Evolutionary conservation across 2,113 vertebrate species (phyloP), one percentile per base, ranked within the genome.

Genomic region (Laticauda colubrina): DNA sequence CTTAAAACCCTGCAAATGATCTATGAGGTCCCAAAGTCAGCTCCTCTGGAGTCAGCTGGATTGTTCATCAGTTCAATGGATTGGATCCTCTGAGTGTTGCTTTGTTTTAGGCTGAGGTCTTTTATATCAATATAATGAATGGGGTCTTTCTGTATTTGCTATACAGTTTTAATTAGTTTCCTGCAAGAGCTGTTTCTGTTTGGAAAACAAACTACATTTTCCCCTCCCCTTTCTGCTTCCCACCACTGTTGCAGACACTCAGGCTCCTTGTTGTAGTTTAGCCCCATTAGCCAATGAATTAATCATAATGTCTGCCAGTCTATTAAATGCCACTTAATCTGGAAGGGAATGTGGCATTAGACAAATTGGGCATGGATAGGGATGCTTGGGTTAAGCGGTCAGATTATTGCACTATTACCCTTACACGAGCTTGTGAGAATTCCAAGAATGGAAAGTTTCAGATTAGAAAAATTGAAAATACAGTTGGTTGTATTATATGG

Each of bases 121-220:
- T 81, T 90, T 94, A 90, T 51, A 87, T 59, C 69, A 53, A 57
- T 75, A 90, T 69, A 87, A 92, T 92, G 88, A 94, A 92, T 86
- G 59, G 39, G 39, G 34, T 57, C 53, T 92, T 94, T 92, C 89
- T 94, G 88, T 90, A 90, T 90, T 92, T 92, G 53, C 89, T 34
- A 85, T 94, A 90, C 91, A 81, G 86, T 94, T 94, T 59, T 88
- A 94, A 92, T 94, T 94, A 92, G 89, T 64, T 94, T 94, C 90
- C 89, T 92, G 54, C 88, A 92, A 90, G 59, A 59, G 85, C 88
- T 54, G 89, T 93, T 93, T 93, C 89, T 90, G 91, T 90, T 90
- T 94, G 93, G 91, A 88, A 94, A 92, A 94, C 89, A 94, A 94
- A 85, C 91, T 91, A 53, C 39, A 39, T 75, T 94, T 57, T 23